phyloP scores from a whole-genome alignment of 2,113 vertebrate genomes.

The Pygoscelis adeliae region DNA sequence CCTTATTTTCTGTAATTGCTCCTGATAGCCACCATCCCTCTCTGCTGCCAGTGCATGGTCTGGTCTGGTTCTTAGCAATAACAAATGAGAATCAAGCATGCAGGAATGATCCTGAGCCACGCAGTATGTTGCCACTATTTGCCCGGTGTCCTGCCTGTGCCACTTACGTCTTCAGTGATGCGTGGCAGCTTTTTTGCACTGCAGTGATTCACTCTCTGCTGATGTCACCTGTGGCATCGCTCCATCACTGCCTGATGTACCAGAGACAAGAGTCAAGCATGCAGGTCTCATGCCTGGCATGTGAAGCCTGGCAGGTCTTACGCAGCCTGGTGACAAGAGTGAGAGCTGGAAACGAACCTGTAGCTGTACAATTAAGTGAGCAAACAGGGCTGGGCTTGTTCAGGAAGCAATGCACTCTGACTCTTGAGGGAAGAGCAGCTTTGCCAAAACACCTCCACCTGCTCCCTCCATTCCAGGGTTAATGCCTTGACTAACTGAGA shows the following conservation, averaged over 20 bases:
- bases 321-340: accelerated
- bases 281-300: background rate
- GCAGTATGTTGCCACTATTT: background rate
- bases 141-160: background rate
- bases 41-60: background rate
- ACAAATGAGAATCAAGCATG: background rate
- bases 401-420: background rate
- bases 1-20: background rate
- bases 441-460: background rate
- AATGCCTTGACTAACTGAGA: background rate
- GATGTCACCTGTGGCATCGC: background rate
- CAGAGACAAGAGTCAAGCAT: background rate
- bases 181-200: background rate
- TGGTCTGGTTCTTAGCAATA: background rate
- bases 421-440: background rate
- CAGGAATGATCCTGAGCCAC: background rate
- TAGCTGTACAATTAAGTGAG: background rate
- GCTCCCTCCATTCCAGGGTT: background rate
- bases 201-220: background rate
- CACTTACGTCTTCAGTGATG: background rate
- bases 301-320: background rate
- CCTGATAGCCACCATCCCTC: background rate
- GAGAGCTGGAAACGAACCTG: background rate
- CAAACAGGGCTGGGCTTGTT: background rate
- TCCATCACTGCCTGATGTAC: background rate